Evolutionary conservation across 1,140 invertebrate species (phyloP).

Genomic region (Aphidius gifuensis): DNA sequence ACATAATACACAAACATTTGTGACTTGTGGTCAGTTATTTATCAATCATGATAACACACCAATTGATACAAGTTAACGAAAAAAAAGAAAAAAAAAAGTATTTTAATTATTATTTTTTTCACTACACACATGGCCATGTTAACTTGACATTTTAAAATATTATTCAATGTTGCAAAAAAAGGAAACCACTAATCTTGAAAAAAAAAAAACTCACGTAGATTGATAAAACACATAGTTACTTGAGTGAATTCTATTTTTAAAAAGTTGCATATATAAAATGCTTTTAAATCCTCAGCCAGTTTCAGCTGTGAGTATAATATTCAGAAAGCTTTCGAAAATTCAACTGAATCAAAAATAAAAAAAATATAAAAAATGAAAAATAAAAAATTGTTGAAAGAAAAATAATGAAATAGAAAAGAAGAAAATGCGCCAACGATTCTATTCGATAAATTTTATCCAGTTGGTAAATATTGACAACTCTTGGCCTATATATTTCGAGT

Average conservation of each 20-base stretch:
- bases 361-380: background rate
- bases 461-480: constrained; percentile 30
- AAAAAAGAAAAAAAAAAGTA: constrained; percentile 26
- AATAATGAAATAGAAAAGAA: background rate
- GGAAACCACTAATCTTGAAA: constrained; percentile 1
- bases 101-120: constrained; percentile 13
- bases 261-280: background rate
- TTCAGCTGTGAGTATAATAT: background rate
- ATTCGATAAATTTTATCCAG: constrained; percentile 27
- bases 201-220: too few species aligned
- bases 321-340: background rate
- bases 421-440: constrained; percentile 1
- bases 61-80: constrained; percentile 14
- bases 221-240: background rate
- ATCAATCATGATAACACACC: constrained; percentile 26
- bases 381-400: background rate
- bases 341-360: background rate
- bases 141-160: background rate
- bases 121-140: background rate
- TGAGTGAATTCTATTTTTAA: background rate
- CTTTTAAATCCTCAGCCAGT: background rate
- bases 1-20: too few species aligned
- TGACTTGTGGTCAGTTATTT: constrained; percentile 19
- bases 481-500: constrained; percentile 27
- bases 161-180: too few species aligned